These are phyloP conservation scores for Frankliniella fusca DNA, from an alignment of 2,888 invertebrate genomes.

Conservation along the genomic window DNA sequence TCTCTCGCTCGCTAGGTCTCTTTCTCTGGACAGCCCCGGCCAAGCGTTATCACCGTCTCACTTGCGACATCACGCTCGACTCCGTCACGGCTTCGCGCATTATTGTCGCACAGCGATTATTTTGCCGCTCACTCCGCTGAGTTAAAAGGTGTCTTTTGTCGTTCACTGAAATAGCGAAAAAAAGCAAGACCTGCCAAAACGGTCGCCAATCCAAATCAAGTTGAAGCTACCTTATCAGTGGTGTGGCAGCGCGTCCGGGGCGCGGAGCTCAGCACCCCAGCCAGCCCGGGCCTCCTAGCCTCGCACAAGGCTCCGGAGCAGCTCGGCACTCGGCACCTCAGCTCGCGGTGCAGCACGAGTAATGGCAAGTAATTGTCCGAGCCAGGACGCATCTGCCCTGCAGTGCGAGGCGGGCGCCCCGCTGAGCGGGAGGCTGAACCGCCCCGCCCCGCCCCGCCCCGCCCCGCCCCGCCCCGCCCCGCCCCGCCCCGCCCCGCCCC, in stretches of 20 bases:
- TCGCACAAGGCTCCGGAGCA: no score
- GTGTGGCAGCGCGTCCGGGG: neutral
- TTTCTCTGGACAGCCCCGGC: neutral
- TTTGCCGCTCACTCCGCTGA: neutral
- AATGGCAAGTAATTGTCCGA: neutral
- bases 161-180: neutral
- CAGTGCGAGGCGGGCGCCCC: no score
- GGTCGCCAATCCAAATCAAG: neutral
- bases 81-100: no score
- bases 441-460: neutral
- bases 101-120: neutral
- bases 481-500: neutral
- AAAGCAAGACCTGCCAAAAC: neutral
- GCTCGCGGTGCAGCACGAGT: neutral
- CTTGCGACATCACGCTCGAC: neutral
- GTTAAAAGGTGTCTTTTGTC: neutral
- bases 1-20: neutral
- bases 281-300: no score
- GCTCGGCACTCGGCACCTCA: neutral
- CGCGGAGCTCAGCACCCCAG: neutral
- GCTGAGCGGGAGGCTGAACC: no score
- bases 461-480: neutral
- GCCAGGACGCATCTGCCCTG: neutral
- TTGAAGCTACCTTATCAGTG: neutral
- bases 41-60: neutral